Base-by-base conservation (phyloP, 2,888 invertebrate species). In the Trissolcus japonicus region DNA sequence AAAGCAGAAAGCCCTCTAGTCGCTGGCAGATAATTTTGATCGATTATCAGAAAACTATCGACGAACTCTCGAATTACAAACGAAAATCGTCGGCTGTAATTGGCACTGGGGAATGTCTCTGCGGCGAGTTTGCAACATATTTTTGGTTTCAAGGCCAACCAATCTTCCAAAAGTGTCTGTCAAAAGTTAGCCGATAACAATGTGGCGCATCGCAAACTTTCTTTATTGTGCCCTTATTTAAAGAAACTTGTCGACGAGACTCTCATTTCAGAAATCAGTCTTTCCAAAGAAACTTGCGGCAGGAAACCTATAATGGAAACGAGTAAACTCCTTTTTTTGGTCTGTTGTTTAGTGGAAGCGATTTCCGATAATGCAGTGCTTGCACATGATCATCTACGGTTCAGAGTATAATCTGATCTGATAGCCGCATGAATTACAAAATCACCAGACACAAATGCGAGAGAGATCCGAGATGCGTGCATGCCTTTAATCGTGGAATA, bases 101-200 rank as follows among this genome's bases (percentile, higher is more conserved):
- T 35, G 35, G 9, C 35, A 35, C 35, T 9, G 35, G 6, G 35
- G 35, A 35, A 35, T 35, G 35, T 35, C 11, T 11, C 35, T 35
- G 35, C 35, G 35, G 9, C 7, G 9, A 35, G 11, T n/a, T 56
- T 6, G 25, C n/a, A 21, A 40, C 48, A 50, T 56, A 65, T 65
- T 54, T 46, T 54, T 19, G 25, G 54, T 60, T 59, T 59, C 46
- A 65, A 62, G 62, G 62, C 48, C 35, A 11, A 13, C 19, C 25
- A 21, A 41, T 62, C 43, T 41, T 43, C 11, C 4, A 51, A 55
- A 72, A 61, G 55, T 16, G 21, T 48, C 35, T 51, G 43, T 62
- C 61, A 35, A 62, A 66, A 73, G 73, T 73, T 66, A 59, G 19
- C 61, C 56, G 46, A 73, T 73, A 65, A 73, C 51, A 73, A 67